Conservation (phyloP, 2,888 invertebrate genomes). For the Rhodophaea formosa region DNA sequence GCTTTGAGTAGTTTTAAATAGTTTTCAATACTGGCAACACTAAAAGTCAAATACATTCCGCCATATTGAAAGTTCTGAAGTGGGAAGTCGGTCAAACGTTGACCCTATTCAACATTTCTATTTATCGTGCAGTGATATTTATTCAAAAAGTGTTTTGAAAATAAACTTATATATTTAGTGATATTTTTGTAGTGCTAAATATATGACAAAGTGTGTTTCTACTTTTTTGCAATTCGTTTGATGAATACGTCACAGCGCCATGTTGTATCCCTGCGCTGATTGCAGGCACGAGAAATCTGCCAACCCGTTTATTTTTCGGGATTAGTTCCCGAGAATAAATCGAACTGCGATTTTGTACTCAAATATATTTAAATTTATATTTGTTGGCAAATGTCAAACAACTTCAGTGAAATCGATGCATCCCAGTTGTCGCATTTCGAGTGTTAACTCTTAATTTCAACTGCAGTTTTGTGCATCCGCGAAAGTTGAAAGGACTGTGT, state of each 20-base stretch:
- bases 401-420: slow-evolving; percentile 75
- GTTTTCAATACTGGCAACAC: slow-evolving; percentile 47
- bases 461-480: slow-evolving; percentile 82
- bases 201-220: slow-evolving; percentile 45
- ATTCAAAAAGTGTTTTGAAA: slow-evolving; percentile 51
- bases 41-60: slow-evolving; percentile 62
- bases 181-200: slow-evolving; percentile 43
- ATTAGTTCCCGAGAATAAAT: slow-evolving; percentile 76
- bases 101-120: slow-evolving; percentile 69
- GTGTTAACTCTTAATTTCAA: slow-evolving; percentile 77
- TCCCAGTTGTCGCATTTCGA: slow-evolving; percentile 74
- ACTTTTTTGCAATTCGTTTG: slow-evolving; percentile 72
- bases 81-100: slow-evolving; percentile 76
- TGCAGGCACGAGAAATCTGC: slow-evolving; percentile 82
- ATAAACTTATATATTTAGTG: slow-evolving; percentile 55
- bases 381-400: slow-evolving; percentile 78
- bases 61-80: slow-evolving; percentile 76
- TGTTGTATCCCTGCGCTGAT: slow-evolving; percentile 82
- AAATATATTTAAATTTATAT: slow-evolving; percentile 78
- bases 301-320: slow-evolving; percentile 81
- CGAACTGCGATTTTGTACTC: slow-evolving; percentile 79
- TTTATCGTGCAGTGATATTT: slow-evolving; percentile 51
- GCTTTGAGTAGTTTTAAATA: neutral
- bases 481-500: slow-evolving; percentile 82
- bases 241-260: slow-evolving; percentile 80